Percentiles rank a stretch among this genome's conserved stretches.
phyloP scores from a whole-genome alignment of 2,113 vertebrate genomes.

The Dipodomys stephensi region DNA sequence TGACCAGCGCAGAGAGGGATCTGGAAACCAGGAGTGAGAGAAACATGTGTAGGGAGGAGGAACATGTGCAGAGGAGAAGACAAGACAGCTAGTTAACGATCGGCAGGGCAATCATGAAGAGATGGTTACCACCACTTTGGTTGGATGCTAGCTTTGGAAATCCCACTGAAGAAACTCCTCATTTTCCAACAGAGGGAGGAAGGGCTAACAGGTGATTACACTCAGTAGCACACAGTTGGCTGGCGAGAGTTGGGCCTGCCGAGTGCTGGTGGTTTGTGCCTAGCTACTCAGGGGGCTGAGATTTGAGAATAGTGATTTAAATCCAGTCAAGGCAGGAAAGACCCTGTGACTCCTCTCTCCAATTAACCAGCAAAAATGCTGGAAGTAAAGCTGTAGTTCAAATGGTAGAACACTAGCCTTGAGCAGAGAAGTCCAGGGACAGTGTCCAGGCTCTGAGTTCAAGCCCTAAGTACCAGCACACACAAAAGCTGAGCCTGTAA shows the following conservation, averaged over 20 bases:
- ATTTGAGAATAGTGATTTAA: too few relatives aligned
- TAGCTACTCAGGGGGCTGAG: not conserved
- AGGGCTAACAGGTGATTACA: too few relatives aligned
- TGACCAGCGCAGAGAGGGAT: slow-evolving; percentile 60
- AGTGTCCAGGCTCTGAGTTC: too few relatives aligned
- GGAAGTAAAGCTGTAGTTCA: too few relatives aligned
- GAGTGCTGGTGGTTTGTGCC: too few relatives aligned
- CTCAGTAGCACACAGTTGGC: not conserved
- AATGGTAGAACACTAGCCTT: too few relatives aligned
- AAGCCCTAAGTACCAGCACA: too few relatives aligned
- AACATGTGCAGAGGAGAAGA: not conserved
- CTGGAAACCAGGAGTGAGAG: slow-evolving; percentile 51
- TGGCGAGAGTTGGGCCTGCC: not conserved
- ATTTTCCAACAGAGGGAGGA: not conserved
- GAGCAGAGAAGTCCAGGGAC: too few relatives aligned
- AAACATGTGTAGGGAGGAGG: not conserved
- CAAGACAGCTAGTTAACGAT: not conserved
- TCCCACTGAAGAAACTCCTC: not conserved
- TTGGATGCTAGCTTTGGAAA: not conserved
- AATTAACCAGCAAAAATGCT: too few relatives aligned
- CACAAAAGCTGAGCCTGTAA: not conserved
- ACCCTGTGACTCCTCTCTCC: too few relatives aligned
- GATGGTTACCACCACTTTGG: not conserved
- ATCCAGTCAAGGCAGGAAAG: too few relatives aligned
- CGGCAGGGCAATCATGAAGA: not conserved